These are phyloP conservation scores for Anguilla japonica DNA, from an alignment of 2,113 vertebrate genomes.

Conservation along the genomic window DNA sequence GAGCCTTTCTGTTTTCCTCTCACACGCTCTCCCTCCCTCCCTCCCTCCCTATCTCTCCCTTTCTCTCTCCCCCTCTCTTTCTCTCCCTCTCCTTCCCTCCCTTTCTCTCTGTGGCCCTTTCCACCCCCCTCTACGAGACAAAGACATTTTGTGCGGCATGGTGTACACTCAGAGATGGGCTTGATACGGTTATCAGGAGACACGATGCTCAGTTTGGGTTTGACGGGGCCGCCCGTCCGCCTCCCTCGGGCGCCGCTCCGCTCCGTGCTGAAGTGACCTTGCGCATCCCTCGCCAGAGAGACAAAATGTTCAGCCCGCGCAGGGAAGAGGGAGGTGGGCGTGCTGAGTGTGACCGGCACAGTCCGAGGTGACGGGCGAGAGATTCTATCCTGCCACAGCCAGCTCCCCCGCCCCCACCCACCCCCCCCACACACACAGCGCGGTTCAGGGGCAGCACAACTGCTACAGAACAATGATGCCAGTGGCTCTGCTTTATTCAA, in stretches of 20 bases:
- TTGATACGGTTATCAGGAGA: constrained; percentile 1
- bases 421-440: too few relatives aligned
- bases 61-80: neutral
- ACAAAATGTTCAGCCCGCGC: neutral
- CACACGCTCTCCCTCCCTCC: neutral
- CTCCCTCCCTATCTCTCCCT: neutral
- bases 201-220: neutral
- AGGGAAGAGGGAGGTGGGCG: neutral
- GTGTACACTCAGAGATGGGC: neutral
- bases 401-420: too few relatives aligned
- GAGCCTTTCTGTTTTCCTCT: neutral
- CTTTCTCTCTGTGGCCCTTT: neutral
- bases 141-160: neutral
- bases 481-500: neutral
- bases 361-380: neutral
- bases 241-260: neutral
- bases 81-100: neutral
- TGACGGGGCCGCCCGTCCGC: neutral
- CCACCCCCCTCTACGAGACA: constrained; percentile 5
- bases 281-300: neutral
- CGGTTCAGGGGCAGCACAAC: neutral
- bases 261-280: neutral
- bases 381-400: neutral
- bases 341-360: neutral
- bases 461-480: neutral